Conservation (phyloP, 1,140 invertebrate genomes). For the Bombyx mori region DNA sequence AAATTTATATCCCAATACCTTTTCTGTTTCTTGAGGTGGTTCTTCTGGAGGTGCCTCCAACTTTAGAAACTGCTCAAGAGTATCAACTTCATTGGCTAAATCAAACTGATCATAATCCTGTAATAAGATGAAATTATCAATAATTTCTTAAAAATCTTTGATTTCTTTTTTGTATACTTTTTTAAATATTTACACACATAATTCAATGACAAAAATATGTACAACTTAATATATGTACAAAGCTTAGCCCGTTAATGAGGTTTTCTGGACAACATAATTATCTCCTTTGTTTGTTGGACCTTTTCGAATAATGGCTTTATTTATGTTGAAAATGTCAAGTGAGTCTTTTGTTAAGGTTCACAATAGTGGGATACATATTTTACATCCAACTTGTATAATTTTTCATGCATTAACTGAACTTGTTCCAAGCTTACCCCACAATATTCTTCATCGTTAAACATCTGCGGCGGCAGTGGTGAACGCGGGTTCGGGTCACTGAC, state of each 20-base stretch:
- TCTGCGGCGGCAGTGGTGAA: slow-evolving; percentile 89
- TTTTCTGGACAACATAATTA: too few species aligned
- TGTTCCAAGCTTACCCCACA: slow-evolving; percentile 80
- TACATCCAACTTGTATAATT: too few species aligned
- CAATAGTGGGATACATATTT: too few species aligned
- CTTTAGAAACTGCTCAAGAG: slow-evolving; percentile 88
- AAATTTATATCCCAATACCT: slow-evolving; percentile 19
- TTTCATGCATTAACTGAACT: too few species aligned
- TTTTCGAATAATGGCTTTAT: too few species aligned
- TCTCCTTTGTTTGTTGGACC: too few species aligned
- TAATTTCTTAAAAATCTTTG: background rate
- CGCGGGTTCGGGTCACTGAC: slow-evolving; percentile 75
- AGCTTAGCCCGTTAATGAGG: too few species aligned
- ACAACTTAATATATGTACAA: background rate
- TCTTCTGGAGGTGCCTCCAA: slow-evolving; percentile 69
- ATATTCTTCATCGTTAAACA: slow-evolving; percentile 94
- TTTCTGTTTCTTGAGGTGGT: slow-evolving; percentile 24
- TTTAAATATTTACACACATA: background rate
- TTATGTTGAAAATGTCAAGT: too few species aligned
- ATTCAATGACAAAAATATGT: background rate
- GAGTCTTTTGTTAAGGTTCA: too few species aligned
- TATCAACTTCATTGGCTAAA: slow-evolving; percentile 91
- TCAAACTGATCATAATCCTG: slow-evolving; percentile 96
- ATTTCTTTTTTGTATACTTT: background rate
- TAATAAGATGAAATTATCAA: slow-evolving; percentile 13